A percentile compares a stretch with the other conserved stretches of the same genome.
These are phyloP conservation scores for Priapulus caudatus DNA, from an alignment of 2,888 invertebrate genomes.

Conservation along the genomic window DNA sequence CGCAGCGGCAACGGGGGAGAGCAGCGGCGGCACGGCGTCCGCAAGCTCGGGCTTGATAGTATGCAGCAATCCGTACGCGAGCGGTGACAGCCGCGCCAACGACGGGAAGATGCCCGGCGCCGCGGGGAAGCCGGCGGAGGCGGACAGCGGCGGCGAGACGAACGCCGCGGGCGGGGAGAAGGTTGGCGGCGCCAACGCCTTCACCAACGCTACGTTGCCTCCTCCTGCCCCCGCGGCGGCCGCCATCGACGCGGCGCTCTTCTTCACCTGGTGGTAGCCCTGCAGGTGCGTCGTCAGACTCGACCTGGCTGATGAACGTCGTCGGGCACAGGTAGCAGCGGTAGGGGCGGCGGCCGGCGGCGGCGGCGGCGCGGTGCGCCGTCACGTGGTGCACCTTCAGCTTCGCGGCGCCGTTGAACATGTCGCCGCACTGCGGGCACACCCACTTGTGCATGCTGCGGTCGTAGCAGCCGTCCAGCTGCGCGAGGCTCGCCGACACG, in stretches of 20 bases:
- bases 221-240: neutral
- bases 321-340: neutral
- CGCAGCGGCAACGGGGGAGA: constrained; percentile 13
- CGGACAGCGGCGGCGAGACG: neutral
- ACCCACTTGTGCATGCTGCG: neutral
- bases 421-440: neutral
- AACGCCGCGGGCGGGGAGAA: neutral
- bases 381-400: neutral
- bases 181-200: neutral
- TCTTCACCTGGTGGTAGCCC: neutral
- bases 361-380: neutral
- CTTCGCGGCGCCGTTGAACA: neutral
- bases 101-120: neutral
- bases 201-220: neutral
- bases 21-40: constrained; percentile 11
- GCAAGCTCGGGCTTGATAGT: too few species aligned
- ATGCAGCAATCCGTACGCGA: too few species aligned
- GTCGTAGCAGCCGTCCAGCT: neutral
- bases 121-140: neutral
- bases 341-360: too few species aligned
- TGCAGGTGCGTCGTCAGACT: neutral
- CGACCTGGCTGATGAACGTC: neutral
- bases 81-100: too few species aligned
- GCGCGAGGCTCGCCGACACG: neutral
- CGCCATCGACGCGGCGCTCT: neutral